Conservation (phyloP, 2,113 vertebrate genomes). For the Chionis minor region DNA sequence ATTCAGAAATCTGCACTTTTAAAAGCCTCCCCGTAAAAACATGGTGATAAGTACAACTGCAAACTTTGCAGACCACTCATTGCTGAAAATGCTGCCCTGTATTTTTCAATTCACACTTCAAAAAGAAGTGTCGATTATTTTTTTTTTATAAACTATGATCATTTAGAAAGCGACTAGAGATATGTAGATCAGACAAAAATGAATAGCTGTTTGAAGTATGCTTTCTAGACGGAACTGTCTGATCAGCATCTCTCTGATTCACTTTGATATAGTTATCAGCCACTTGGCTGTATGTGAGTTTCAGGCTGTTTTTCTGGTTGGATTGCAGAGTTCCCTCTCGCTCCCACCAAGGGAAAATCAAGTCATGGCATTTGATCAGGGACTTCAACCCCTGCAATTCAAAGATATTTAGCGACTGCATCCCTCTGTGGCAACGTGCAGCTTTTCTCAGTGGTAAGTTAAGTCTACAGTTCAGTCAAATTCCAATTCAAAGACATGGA, state of each 20-base stretch:
- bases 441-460: not conserved
- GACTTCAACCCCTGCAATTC: not conserved
- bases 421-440: not conserved
- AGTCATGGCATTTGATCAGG: not conserved
- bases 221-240: not conserved
- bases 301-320: not conserved
- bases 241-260: not conserved
- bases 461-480: not conserved
- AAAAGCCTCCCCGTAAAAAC: not conserved
- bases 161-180: not conserved
- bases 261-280: not conserved
- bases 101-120: not conserved
- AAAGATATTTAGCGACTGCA: not conserved
- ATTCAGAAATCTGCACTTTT: not conserved
- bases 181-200: not conserved
- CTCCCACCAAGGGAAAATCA: not conserved
- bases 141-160: not conserved
- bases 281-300: not conserved
- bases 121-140: not conserved
- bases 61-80: not conserved
- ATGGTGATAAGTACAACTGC: not conserved
- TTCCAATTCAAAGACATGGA: not conserved
- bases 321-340: not conserved
- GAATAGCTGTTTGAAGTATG: not conserved
- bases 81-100: not conserved